Conservation (phyloP, 2,797 vertebrate species). For the Numenius phaeopus region DNA sequence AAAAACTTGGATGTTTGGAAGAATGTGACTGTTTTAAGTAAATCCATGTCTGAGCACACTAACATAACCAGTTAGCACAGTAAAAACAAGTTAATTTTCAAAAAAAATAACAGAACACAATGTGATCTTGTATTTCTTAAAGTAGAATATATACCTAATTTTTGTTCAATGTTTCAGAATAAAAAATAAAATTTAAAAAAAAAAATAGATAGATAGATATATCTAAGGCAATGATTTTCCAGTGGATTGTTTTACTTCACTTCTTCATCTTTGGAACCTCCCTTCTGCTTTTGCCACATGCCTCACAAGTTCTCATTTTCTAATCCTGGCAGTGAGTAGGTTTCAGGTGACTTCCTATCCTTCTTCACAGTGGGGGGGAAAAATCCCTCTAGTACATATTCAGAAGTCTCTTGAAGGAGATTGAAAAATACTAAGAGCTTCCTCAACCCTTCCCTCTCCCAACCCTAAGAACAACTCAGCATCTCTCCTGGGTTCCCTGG, state of each 20-base stretch:
- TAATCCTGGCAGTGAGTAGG: not conserved
- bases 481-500: not conserved
- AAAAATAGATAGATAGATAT: too few species aligned
- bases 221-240: not conserved
- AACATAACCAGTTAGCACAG: not conserved
- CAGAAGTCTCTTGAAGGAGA: not conserved
- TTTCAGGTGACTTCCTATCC: conserved; percentile 11
- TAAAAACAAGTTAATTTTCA: not conserved
- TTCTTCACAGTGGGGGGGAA: not conserved
- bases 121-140: not conserved
- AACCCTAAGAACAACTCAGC: not conserved
- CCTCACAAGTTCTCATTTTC: not conserved
- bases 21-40: not conserved
- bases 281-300: not conserved
- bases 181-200: not conserved
- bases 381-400: not conserved
- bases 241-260: not conserved
- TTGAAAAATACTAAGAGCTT: not conserved
- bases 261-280: not conserved
- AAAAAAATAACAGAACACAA: not conserved
- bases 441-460: not conserved
- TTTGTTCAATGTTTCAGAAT: not conserved
- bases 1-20: not conserved
- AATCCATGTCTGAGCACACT: not conserved
- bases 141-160: not conserved